Evolutionary conservation across 1,140 invertebrate genomes (phyloP).

Genomic region (Drosophila pseudoobscura): DNA sequence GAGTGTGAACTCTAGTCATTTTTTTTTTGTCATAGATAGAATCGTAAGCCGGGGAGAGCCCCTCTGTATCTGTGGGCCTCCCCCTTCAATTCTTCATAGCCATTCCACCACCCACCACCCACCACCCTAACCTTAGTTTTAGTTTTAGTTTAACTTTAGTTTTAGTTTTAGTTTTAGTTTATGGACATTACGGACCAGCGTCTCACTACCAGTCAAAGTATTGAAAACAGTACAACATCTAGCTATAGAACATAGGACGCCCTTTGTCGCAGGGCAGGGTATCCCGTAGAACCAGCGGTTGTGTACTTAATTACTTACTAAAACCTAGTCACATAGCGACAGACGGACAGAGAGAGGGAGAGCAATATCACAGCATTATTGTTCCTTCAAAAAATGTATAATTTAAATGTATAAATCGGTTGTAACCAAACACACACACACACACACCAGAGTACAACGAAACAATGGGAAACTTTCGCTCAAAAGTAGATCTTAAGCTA

Average conservation of each 20-base stretch:
- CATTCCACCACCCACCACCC: too few species aligned
- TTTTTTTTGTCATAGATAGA: constrained; percentile 28
- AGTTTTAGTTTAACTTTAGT: constrained; percentile 1
- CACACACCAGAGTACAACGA: constrained; percentile 69
- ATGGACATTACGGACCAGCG: constrained; percentile 74
- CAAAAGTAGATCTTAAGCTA: constrained; percentile 39
- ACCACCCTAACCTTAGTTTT: too few species aligned
- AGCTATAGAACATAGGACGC: constrained; percentile 19
- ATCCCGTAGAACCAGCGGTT: constrained; percentile 62
- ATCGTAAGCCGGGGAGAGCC: constrained; percentile 41
- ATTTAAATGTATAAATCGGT: constrained; percentile 55
- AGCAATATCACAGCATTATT: constrained; percentile 78
- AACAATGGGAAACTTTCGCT: constrained; percentile 76
- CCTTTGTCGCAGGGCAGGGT: constrained; percentile 11
- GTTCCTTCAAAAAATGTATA: constrained; percentile 53
- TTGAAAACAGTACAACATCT: constrained; percentile 70
- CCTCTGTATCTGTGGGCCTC: background rate
- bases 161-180: constrained; percentile 56
- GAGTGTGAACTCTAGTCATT: constrained; percentile 83
- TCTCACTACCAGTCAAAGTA: constrained; percentile 79
- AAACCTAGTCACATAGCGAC: too few species aligned
- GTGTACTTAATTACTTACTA: constrained; percentile 61
- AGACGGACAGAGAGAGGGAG: constrained; percentile 36
- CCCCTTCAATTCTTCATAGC: constrained; percentile 1
- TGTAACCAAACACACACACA: constrained; percentile 60